Conservation (phyloP, 2,888 invertebrate species). For the Thera britannica region DNA sequence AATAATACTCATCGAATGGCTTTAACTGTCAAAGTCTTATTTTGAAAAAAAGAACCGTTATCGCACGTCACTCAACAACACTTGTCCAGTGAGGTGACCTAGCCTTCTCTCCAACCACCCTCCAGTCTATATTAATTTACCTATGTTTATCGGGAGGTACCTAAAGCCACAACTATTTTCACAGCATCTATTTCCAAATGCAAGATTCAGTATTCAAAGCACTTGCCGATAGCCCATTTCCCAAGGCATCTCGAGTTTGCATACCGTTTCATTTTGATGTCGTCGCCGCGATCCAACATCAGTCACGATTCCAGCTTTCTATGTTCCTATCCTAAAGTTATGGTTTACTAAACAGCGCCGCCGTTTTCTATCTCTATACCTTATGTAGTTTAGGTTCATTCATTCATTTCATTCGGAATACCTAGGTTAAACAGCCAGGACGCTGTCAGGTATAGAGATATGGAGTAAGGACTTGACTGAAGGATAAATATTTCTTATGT, state of each 20-base stretch:
- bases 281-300: constrained; percentile 62
- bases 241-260: constrained; percentile 44
- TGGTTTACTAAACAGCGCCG: constrained; percentile 1
- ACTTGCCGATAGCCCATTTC: constrained; percentile 35
- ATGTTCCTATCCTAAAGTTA: constrained; percentile 60
- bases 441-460: no score
- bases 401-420: not conserved
- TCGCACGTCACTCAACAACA: no score
- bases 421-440: no score
- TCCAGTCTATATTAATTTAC: no score
- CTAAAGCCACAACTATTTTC: not conserved
- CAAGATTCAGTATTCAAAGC: constrained; percentile 27
- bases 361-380: not conserved
- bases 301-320: constrained; percentile 76
- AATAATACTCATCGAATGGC: no score
- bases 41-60: no score
- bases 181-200: constrained; percentile 20
- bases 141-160: no score
- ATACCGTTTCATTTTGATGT: constrained; percentile 59
- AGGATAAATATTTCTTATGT: no score
- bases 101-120: no score
- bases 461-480: no score
- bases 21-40: no score
- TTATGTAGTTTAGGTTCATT: not conserved
- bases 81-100: no score